A percentile compares a stretch with the other conserved stretches of the same genome.
phyloP scores from a whole-genome alignment of 1,140 invertebrate genomes.

The Drosophila bipectinata region DNA sequence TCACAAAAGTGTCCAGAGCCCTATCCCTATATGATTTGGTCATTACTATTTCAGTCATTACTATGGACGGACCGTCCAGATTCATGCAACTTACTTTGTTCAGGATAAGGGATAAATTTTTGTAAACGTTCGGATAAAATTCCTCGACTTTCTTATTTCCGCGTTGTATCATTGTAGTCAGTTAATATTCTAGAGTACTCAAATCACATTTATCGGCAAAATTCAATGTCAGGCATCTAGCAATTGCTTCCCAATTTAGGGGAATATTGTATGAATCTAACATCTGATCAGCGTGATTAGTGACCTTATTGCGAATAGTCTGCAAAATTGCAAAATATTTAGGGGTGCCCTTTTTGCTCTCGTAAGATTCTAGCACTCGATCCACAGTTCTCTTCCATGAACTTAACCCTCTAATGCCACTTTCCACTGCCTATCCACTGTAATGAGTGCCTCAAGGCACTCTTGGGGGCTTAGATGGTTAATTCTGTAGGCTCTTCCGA shows the following conservation, averaged over 20 bases:
- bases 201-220: not conserved
- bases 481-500: not conserved
- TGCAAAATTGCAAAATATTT: too few species aligned
- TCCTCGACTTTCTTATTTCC: not conserved
- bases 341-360: not conserved
- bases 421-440: too few species aligned
- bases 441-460: too few species aligned
- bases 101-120: not conserved
- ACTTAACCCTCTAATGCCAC: too few species aligned
- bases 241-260: not conserved
- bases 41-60: not conserved
- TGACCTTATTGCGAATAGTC: not conserved
- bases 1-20: not conserved
- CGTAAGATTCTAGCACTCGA: not conserved
- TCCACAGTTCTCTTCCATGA: not conserved
- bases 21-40: not conserved
- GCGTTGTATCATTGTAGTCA: not conserved
- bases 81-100: not conserved
- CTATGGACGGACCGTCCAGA: too few species aligned
- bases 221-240: not conserved
- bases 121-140: not conserved
- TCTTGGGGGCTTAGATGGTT: too few species aligned
- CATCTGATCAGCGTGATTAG: not conserved
- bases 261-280: not conserved
- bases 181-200: not conserved